phyloP scores from a whole-genome alignment of 2,888 invertebrate genomes.

The Thymelicus lineola region DNA sequence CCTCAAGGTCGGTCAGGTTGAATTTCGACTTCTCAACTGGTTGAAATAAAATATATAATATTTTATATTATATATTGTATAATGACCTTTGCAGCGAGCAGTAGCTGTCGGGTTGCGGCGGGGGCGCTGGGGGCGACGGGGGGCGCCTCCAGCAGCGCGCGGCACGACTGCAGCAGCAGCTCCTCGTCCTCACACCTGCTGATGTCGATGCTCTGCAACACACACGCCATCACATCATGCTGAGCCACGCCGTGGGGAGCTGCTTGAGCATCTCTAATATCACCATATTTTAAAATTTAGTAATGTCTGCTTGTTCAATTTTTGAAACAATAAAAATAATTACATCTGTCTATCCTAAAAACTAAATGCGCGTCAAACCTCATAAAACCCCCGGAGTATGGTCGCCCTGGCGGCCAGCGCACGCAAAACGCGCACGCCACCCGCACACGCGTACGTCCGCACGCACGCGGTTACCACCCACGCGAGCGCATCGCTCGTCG shows the following conservation, averaged over 20 bases:
- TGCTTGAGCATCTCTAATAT: no score
- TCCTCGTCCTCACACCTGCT: slow-evolving; percentile 48
- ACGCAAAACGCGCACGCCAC: slow-evolving; percentile 25
- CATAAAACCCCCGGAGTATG: background rate
- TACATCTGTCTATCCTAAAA: no score
- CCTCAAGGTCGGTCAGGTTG: no score
- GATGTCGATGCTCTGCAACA: slow-evolving; percentile 46
- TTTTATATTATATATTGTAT: no score
- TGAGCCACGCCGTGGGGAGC: no score
- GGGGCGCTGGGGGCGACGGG: background rate
- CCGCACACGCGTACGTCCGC: background rate
- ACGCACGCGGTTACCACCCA: background rate
- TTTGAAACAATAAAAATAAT: no score
- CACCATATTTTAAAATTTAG: no score
- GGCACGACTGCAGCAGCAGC: slow-evolving; percentile 46
- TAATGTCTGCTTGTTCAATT: no score
- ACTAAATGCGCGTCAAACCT: slow-evolving; percentile 4
- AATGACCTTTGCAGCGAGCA: slow-evolving; percentile 47
- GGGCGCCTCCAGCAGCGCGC: slow-evolving; percentile 42
- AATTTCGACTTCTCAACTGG: no score
- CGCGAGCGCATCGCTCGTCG: background rate
- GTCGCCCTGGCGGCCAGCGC: background rate
- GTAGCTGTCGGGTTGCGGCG: slow-evolving; percentile 24
- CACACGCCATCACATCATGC: no score
- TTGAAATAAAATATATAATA: no score